Evolutionary conservation across 2,797 vertebrate species (phyloP).

Genomic region (Semaprochilodus insignis): DNA sequence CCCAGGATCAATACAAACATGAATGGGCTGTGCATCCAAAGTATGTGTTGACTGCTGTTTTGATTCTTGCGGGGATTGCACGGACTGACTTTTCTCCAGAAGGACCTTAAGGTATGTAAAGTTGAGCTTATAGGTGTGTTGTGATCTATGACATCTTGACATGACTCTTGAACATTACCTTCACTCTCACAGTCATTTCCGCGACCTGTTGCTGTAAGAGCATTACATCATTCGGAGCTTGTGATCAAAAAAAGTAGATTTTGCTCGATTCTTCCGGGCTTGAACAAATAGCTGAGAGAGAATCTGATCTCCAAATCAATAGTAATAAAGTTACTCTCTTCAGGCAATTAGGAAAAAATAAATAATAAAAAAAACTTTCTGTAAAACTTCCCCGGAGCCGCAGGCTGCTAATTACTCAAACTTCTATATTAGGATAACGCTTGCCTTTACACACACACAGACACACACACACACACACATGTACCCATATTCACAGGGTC

Average conservation of each 20-base stretch:
- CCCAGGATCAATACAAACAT: neutral
- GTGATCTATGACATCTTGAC: neutral
- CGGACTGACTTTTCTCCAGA: neutral
- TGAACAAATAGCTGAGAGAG: slow-evolving; percentile 39
- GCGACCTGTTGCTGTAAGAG: neutral
- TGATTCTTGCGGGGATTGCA: neutral
- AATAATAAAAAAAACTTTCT: slow-evolving; percentile 31
- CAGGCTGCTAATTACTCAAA: slow-evolving; percentile 42
- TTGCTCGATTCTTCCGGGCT: slow-evolving; percentile 28
- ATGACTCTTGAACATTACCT: neutral
- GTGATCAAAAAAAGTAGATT: slow-evolving; percentile 4
- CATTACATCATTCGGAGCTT: slow-evolving; percentile 17
- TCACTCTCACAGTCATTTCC: neutral
- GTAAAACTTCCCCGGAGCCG: slow-evolving; percentile 46
- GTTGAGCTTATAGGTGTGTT: slow-evolving; percentile 1
- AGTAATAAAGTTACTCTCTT: slow-evolving; percentile 47
- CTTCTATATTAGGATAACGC: slow-evolving; percentile 39
- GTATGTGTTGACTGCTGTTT: neutral
- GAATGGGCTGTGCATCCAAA: neutral
- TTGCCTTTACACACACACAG: neutral
- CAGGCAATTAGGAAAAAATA: slow-evolving; percentile 21
- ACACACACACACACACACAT: slow-evolving; percentile 9
- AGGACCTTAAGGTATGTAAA: neutral
- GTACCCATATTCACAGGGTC: slow-evolving; percentile 2
- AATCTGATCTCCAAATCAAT: slow-evolving; percentile 46